A percentile compares a stretch with the other conserved stretches of the same genome.
phyloP scores from a whole-genome alignment of 23 tunicate genomes.

The Ascidia mentula region DNA sequence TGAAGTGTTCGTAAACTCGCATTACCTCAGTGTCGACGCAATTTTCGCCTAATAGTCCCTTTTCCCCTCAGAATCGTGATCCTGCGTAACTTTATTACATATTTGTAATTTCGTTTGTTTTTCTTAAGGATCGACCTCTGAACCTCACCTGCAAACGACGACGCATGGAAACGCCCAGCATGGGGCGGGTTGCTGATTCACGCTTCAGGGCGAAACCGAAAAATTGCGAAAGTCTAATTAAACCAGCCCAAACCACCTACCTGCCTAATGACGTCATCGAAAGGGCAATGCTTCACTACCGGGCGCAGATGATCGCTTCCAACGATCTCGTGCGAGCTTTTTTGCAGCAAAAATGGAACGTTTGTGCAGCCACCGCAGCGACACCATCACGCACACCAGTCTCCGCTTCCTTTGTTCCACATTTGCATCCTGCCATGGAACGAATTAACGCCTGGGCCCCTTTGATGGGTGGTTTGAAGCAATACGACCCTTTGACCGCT shows the following conservation, averaged over 20 bases:
- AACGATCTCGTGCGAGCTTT: constrained; percentile 29
- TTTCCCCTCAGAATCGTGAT: neutral
- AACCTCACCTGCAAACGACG: constrained; percentile 48
- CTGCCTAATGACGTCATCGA: constrained; percentile 20
- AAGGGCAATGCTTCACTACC: constrained; percentile 48
- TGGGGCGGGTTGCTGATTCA: neutral
- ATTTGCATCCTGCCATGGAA: neutral
- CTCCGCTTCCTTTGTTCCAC: neutral
- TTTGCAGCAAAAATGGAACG: constrained; percentile 24
- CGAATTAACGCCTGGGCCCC: neutral
- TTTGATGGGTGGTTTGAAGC: neutral
- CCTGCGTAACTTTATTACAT: neutral
- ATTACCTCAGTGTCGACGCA: neutral
- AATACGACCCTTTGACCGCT: neutral
- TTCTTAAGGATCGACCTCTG: constrained; percentile 50
- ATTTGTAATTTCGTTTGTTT: no score
- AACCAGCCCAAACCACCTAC: neutral
- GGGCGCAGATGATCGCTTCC: constrained; percentile 54
- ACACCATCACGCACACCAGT: neutral
- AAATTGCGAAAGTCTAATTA: neutral
- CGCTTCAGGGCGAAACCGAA: neutral
- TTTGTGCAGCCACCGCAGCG: neutral
- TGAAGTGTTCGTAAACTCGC: neutral
- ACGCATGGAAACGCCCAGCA: neutral
- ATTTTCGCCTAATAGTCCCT: neutral